Conservation (phyloP, 2,888 invertebrate species). For the Galerucella nymphaeae region DNA sequence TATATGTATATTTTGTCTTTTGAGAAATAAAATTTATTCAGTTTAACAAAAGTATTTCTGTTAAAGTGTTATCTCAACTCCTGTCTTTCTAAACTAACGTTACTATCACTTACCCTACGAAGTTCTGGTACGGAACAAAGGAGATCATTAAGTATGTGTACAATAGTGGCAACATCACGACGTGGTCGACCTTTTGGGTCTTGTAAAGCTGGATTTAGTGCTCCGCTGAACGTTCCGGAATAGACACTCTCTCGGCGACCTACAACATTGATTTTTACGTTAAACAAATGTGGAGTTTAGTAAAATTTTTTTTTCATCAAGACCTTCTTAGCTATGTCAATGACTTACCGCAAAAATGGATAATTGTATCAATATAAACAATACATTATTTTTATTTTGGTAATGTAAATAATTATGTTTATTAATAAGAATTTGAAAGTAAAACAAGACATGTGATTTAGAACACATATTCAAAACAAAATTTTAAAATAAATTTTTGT, state of each 20-base stretch:
- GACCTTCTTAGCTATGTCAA: not conserved
- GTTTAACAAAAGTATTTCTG: no score
- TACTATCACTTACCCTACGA: slow-evolving; percentile 56
- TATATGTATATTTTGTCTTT: no score
- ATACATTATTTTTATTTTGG: not conserved
- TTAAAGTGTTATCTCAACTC: no score
- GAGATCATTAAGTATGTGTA: slow-evolving; percentile 94
- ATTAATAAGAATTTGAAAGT: not conserved
- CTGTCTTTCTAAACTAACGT: no score
- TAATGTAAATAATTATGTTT: not conserved
- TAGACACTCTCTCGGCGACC: slow-evolving; percentile 95
- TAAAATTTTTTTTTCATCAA: not conserved
- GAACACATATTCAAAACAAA: not conserved
- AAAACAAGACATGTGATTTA: not conserved
- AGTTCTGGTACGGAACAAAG: slow-evolving; percentile 82
- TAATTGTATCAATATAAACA: not conserved
- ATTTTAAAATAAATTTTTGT: not conserved
- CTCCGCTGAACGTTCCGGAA: slow-evolving; percentile 96
- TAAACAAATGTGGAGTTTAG: not conserved
- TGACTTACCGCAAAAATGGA: not conserved
- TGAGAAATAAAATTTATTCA: no score
- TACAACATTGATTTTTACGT: slow-evolving; percentile 62
- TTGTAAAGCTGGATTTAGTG: slow-evolving; percentile 91
- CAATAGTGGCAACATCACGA: slow-evolving; percentile 93
- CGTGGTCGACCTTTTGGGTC: slow-evolving; percentile 92